Base-by-base conservation (phyloP, 2,797 vertebrate genomes). In the Zenarchopterus dispar region DNA sequence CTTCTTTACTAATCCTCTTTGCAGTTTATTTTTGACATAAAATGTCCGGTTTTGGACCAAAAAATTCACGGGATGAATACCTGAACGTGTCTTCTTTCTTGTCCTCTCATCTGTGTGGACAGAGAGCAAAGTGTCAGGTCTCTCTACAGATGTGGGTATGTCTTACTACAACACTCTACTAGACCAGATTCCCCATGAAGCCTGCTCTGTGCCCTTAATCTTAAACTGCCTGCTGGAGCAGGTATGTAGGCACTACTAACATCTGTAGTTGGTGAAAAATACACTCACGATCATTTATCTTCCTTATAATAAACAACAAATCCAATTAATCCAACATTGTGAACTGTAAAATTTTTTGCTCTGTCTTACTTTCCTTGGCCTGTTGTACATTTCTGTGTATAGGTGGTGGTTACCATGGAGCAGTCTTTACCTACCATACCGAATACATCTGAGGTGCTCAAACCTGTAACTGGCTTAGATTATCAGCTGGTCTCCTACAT, bases 191-290 rank as follows among this genome's bases (percentile, higher is more conserved):
- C 94, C 95, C 0, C 91, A 94, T 17, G 95, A 96, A 64, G 90
- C 82, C 39, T 73, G 93, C 71, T 97, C 97, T 43, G 92, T 97
- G 45, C 80, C 95, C 1, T 86, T 99, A 28, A 89, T 99, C 23
- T 62, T 99, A 61, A 87, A 95, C 70, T 96, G 95, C 77, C 91
- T 98, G 85, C 77, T 98, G 62, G 95, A 98, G 56, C 97, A 99
- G 95, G 97, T 96, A 10, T 33, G 60, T 73, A 18, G 65, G 22
- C 1, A 36, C 33, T 36, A 2, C 33, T 36, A 36, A 36, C 33
- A 36, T 10, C 33, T 36, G 9, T 2, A 11, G 33, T 36, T 36
- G 33, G 9, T 36, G 33, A 11, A 36, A 10, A 13, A 36, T 36
- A 36, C 11, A 13, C 11, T 36, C 33, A 36, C 2, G 1, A 13